Base-by-base conservation (phyloP, 2,113 vertebrate species). In the Siniperca knerii region DNA sequence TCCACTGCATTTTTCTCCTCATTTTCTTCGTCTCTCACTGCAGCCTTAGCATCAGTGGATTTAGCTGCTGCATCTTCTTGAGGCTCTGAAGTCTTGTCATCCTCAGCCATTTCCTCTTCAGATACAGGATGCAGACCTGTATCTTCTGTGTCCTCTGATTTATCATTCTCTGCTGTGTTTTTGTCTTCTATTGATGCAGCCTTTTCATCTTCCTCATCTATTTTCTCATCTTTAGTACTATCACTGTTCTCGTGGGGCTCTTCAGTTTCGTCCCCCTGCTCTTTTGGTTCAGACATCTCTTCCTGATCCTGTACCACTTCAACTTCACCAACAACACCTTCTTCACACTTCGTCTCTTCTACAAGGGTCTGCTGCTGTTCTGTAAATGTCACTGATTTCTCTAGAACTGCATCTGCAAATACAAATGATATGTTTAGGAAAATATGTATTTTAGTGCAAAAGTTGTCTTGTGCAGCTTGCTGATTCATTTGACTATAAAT, bases 381-480 rank as follows among this genome's bases (percentile, higher is more conserved):
- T 52, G 75, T 44, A 35, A 71, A 25, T 9, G 70, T 58, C 15
- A 72, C 72, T 2, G 73, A 67, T 65, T 67, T 60, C 15, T 87
- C 86, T 21, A 35, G 35, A 75, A 74, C 80, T n/a, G 69, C 46
- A 85, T 74, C 92, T 95, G 89, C 33, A 86, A 84, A 84, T 50
- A 75, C 33, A 80, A 75, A 8, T 18, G 11, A 21, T 42, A 79
- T 16, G 0, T 72, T 67, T 12, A 46, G 33, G 16, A 75, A 65
- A n/a, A 54, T 42, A 29, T 54, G 3, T 1, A 18, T 40, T 44
- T 65, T 23, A n/a, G 8, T 20, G 4, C 4, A 54, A 25, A 5
- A 37, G 29, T 16, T 40, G 37, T 50, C 4, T 37, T 29, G 69
- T 58, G 65, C 46, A 10, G 6, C 18, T 58, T 23, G 3, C 37